Conservation (phyloP, 2,797 vertebrate species). For the Labroides dimidiatus region DNA sequence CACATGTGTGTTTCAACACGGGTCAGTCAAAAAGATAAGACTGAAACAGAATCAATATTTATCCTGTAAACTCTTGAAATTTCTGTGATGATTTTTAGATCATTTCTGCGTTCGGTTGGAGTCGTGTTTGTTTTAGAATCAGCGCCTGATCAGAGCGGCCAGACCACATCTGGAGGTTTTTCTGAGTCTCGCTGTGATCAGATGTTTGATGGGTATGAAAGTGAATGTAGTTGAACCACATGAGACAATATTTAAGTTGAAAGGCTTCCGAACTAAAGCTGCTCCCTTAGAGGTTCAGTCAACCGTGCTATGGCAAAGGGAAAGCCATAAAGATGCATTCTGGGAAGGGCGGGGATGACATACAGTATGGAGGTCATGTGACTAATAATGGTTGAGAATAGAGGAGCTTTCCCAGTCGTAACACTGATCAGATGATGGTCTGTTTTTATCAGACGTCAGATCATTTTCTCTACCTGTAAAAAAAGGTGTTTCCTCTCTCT, state of each 20-base stretch:
- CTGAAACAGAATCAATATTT: not conserved
- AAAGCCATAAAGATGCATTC: not conserved
- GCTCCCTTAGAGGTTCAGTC: not conserved
- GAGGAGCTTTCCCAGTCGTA: slow-evolving; percentile 17
- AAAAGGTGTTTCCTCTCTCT: slow-evolving; percentile 38
- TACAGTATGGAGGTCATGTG: too few relatives aligned
- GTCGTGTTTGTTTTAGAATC: not conserved
- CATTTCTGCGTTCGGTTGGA: not conserved
- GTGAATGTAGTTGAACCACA: not conserved
- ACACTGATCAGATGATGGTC: slow-evolving; percentile 50
- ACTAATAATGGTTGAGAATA: too few relatives aligned
- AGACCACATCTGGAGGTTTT: slow-evolving; percentile 28
- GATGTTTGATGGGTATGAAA: slow-evolving; percentile 6
- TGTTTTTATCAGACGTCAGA: slow-evolving; percentile 33
- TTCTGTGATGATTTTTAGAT: slow-evolving; percentile 6
- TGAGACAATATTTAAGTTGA: slow-evolving; percentile 13
- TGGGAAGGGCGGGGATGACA: not conserved
- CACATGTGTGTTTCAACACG: slow-evolving; percentile 46
- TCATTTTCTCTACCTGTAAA: slow-evolving; percentile 28
- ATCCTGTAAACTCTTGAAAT: slow-evolving; percentile 10
- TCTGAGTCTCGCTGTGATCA: slow-evolving; percentile 16
- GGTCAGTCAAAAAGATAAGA: slow-evolving; percentile 35
- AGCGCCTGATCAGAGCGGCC: not conserved
- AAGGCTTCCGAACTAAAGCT: not conserved
- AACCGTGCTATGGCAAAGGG: not conserved